phyloP scores from a whole-genome alignment of 2,113 vertebrate genomes.

The Labeo rohita region DNA sequence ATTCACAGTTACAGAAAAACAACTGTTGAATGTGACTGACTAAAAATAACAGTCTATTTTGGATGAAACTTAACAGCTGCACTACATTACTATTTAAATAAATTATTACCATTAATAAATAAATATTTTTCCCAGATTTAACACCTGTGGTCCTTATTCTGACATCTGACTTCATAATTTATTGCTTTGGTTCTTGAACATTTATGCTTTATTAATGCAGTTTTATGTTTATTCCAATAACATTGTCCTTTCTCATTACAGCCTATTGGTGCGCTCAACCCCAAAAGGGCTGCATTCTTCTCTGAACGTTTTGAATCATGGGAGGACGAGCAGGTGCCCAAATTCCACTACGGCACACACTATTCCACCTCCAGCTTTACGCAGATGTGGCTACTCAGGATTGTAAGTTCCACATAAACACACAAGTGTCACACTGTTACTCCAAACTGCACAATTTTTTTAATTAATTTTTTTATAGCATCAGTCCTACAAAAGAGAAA shows the following conservation, averaged over 20 bases:
- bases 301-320: constrained; percentile 91
- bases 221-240: constrained; percentile 1
- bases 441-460: neutral
- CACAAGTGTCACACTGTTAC: neutral
- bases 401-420: constrained; percentile 80
- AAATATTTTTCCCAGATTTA: neutral
- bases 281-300: constrained; percentile 95
- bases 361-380: constrained; percentile 97
- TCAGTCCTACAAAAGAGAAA: neutral
- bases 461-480: neutral
- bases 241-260: constrained; percentile 59
- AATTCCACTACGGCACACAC: constrained; percentile 98
- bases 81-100: neutral
- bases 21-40: neutral
- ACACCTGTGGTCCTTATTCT: neutral
- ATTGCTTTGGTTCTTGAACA: neutral
- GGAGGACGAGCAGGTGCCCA: constrained; percentile 97
- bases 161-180: neutral
- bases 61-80: neutral
- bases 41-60: neutral
- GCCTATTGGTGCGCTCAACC: constrained; percentile 96
- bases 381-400: constrained; percentile 92
- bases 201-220: neutral
- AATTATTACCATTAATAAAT: neutral
- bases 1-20: constrained; percentile 64